Base-by-base conservation (phyloP, 2,797 vertebrate genomes). In the Pseudopleuronectes americanus region DNA sequence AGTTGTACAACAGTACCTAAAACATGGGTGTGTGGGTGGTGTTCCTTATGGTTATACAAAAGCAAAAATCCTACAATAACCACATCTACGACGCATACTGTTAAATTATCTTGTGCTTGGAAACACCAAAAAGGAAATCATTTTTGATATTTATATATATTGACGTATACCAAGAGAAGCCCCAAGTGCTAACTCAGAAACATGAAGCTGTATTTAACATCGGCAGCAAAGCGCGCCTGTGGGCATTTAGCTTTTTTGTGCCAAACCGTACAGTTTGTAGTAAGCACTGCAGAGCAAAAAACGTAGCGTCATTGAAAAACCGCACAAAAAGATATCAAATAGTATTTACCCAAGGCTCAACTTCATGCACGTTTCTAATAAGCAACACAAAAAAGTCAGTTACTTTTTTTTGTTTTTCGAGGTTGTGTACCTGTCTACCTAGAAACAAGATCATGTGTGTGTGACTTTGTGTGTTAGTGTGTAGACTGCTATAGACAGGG, bases 351-450 rank as follows among this genome's bases (percentile, higher is more conserved):
- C 94, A 93, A 96, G 95, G 95, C 95, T 96, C 91, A 93, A 95
- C 94, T 95, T 97, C 97, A 99, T 99, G 98, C 97, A 97, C 95
- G 95, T 96, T 96, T 85, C 95, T 95, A 93, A 96, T 94, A 95
- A 97, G 96, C 95, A 96, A 97, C 96, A 97, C 94, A 94, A 96
- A 97, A 93, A 95, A 95, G 94, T 95, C 92, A 92, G 81, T 79
- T 89, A 74, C 38, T 41, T 60, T 52, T 81, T 88, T 88, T 87
- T 84, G 74, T 76, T 78, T 92, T 87, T 13, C 17, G 74, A 86
- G 71, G 71, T 90, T 80, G 89, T 93, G 91, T 88, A 84, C 84
- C 89, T 75, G 78, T 93, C 94, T 96, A 95, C 93, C 94, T 97
- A 96, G 93, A 96, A 95, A 95, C 94, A 91, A 95, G 95, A 95